Base-by-base conservation (phyloP, 2,888 invertebrate genomes). In the Andrena bucephala region DNA sequence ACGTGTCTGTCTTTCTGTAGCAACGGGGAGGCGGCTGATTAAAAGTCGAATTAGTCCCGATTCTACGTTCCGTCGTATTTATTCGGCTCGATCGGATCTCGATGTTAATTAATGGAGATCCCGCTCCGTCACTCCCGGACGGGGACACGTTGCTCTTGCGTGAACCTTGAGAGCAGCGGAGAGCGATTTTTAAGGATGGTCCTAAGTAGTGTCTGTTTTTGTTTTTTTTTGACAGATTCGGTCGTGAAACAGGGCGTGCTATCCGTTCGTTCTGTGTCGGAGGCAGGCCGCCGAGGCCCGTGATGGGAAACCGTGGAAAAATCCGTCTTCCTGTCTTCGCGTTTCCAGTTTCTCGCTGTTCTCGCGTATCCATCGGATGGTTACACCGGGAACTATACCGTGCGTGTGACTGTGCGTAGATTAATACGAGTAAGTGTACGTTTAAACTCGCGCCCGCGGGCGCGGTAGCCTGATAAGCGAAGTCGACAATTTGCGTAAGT, bases 401-500 rank as follows among this genome's bases (percentile, higher is more conserved):
- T 59, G 75, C 71, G 60, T 60, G 74, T 71, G 59, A 77, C 59
- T 73, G 73, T 60, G 71, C 59, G 69, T 81, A 81, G 71, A 66
- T 66, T 67, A 72, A 75, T 68, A 74, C 63, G 69, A 74, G 80
- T 74, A 79, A 72, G 75, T 85, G 86, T 86, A 50, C 27, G 67
- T 70, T 48, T 36, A 33, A 71, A 69, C 20, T 74, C 70, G 80
- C 65, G 80, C 27, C 42, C 42, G 42, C 42, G 42, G 42, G 42
- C 42, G 66, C 77, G 75, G 77, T 89, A 89, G 85, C 74, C 84
- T 77, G 80, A 87, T 90, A 90, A 85, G 90, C 81, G 69, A 87
- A 89, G 81, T 87, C 73, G 84, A 87, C 88, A 85, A 83, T 81
- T 63, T 79, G 80, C 62, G 71, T 86, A 90, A 87, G 81, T 65